Percentiles rank a stretch among this genome's conserved stretches.
phyloP scores from a whole-genome alignment of 2,888 invertebrate species.

The Beris morrisii region DNA sequence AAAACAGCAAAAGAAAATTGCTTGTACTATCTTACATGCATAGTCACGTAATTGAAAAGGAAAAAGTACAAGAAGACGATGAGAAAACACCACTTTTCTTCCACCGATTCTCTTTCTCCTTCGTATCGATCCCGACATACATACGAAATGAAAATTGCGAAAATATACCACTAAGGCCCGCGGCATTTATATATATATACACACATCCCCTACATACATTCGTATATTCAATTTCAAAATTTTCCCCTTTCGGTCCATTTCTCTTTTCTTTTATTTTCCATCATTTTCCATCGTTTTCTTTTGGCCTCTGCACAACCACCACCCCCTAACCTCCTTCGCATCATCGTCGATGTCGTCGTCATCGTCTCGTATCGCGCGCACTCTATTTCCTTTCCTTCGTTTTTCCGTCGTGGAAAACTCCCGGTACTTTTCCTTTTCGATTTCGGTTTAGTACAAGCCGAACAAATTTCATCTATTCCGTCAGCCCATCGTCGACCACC shows the following conservation, averaged over 20 bases:
- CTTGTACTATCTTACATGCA: slow-evolving; percentile 21
- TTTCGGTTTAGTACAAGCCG: slow-evolving; percentile 6
- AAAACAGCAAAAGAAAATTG: slow-evolving; percentile 19
- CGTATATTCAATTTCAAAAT: slow-evolving; percentile 36
- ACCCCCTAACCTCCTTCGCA: slow-evolving; percentile 13
- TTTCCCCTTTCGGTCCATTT: slow-evolving; percentile 35
- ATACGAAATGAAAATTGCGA: slow-evolving; percentile 28
- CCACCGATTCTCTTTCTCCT: background rate
- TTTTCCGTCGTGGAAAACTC: background rate
- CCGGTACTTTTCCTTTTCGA: slow-evolving; percentile 9
- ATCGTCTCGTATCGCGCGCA: slow-evolving; percentile 12
- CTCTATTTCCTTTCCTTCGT: slow-evolving; percentile 5
- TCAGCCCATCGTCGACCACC: too few relatives aligned
- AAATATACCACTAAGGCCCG: slow-evolving; percentile 20
- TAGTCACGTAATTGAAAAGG: slow-evolving; percentile 30
- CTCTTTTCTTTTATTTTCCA: slow-evolving; percentile 32
- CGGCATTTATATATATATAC: background rate
- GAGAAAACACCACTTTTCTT: background rate
- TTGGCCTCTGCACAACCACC: background rate
- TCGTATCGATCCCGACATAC: slow-evolving; percentile 18
- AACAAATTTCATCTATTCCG: background rate
- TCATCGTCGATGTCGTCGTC: background rate
- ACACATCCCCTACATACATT: slow-evolving; percentile 5
- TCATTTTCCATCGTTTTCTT: slow-evolving; percentile 26
- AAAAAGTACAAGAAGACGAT: background rate